phyloP scores from a whole-genome alignment of 2,888 invertebrate species.

The Perizoma flavofasciatum region DNA sequence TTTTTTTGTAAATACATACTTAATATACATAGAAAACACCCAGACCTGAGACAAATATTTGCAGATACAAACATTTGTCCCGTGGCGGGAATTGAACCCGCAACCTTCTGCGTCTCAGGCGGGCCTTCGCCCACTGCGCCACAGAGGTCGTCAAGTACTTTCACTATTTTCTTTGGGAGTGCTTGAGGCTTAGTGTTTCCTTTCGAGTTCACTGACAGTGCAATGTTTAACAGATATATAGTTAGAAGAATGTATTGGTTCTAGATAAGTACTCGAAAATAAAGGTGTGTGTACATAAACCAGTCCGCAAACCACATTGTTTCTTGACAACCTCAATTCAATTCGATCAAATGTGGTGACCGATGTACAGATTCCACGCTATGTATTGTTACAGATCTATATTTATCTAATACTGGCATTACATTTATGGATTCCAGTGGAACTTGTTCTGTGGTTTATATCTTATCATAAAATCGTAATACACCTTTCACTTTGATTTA shows the following conservation, averaged over 20 bases:
- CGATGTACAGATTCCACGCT: constrained; percentile 10
- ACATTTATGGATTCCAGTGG: constrained; percentile 26
- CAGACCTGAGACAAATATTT: too few species aligned
- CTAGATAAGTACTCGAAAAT: background rate
- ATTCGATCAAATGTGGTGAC: constrained; percentile 13
- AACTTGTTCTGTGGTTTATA: constrained; percentile 27
- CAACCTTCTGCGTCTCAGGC: too few species aligned
- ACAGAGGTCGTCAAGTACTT: too few species aligned
- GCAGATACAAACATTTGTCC: too few species aligned
- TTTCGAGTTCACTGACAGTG: background rate
- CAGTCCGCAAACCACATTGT: constrained; percentile 7
- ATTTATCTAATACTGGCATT: constrained; percentile 16
- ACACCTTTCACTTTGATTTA: constrained; percentile 53
- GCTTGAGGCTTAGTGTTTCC: background rate
- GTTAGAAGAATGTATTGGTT: too few species aligned
- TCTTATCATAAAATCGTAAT: constrained; percentile 36
- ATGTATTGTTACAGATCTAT: constrained; percentile 24
- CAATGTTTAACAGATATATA: too few species aligned
- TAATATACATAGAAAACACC: too few species aligned
- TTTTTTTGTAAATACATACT: too few species aligned
- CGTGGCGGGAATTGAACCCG: too few species aligned
- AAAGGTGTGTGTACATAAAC: constrained; percentile 5
- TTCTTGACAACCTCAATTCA: constrained; percentile 21
- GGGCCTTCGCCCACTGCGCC: too few species aligned
- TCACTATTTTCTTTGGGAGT: constrained; percentile 25